phyloP scores from a whole-genome alignment of 2,797 vertebrate species.

The Lacerta viridis region DNA sequence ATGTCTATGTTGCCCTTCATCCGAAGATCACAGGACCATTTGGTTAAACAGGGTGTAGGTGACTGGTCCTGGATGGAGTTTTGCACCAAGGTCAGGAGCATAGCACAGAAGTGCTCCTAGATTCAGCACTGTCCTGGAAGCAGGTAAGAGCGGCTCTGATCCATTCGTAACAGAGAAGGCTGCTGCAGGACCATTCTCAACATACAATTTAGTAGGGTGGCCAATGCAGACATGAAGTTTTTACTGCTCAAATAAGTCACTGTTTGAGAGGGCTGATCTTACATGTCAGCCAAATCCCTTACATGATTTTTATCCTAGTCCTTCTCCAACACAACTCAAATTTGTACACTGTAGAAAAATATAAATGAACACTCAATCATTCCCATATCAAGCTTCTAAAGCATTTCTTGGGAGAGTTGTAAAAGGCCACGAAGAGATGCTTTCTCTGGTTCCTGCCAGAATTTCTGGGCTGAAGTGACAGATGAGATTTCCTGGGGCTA shows the following conservation, averaged over 20 bases:
- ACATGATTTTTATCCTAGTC: background rate
- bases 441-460: slow-evolving; percentile 71
- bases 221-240: background rate
- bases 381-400: background rate
- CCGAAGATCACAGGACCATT: too few species aligned
- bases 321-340: background rate
- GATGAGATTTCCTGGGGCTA: slow-evolving; percentile 77
- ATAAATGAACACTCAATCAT: background rate
- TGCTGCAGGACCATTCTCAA: background rate
- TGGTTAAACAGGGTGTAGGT: background rate
- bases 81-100: background rate
- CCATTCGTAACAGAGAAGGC: background rate
- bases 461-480: slow-evolving; percentile 70
- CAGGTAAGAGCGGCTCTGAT: background rate
- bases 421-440: slow-evolving; percentile 72
- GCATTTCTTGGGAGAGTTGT: slow-evolving; percentile 28
- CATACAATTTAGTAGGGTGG: background rate
- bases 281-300: background rate
- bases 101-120: background rate
- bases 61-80: background rate
- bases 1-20: too few species aligned
- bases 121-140: too few species aligned
- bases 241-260: background rate
- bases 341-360: background rate
- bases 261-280: background rate